Conservation (phyloP, 2,888 invertebrate species). For the Eupsilia transversa region DNA sequence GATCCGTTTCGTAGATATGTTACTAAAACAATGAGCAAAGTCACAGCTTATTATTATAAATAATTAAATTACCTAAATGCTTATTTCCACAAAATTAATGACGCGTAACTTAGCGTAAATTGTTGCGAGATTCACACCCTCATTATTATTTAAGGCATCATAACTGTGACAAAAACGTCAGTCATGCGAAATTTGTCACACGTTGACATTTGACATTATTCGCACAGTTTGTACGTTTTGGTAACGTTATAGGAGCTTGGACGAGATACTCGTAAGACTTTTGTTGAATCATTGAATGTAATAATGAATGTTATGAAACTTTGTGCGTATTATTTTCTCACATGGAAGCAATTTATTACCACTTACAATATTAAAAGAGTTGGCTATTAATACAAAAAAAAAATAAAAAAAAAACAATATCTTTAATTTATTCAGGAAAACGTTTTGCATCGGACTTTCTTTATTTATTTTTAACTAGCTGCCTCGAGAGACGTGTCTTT, state of each 20-base stretch:
- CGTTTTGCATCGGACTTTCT: too few species aligned
- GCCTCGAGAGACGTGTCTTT: too few species aligned
- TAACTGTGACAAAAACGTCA: slow-evolving; percentile 33
- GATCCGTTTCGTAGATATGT: slow-evolving; percentile 31
- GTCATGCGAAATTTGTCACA: slow-evolving; percentile 46
- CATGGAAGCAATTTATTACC: not conserved
- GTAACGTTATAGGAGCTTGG: slow-evolving; percentile 1
- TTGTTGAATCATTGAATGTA: slow-evolving; percentile 13
- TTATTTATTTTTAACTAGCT: too few species aligned
- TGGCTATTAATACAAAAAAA: too few species aligned
- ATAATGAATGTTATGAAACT: slow-evolving; percentile 12
- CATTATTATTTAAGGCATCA: slow-evolving; percentile 42
- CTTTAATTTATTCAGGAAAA: too few species aligned
- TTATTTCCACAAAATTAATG: slow-evolving; percentile 26
- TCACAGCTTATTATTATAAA: slow-evolving; percentile 18
- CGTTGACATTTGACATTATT: slow-evolving; percentile 31
- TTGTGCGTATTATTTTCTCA: not conserved
- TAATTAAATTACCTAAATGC: slow-evolving; percentile 23
- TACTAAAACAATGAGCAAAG: slow-evolving; percentile 46
- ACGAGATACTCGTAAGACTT: slow-evolving; percentile 30
- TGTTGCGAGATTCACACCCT: slow-evolving; percentile 27
- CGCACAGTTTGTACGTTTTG: slow-evolving; percentile 17
- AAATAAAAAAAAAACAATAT: too few species aligned
- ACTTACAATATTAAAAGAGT: too few species aligned
- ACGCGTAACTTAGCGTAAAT: slow-evolving; percentile 17